Conservation (phyloP, 2,113 vertebrate species). For the Antechinus flavipes region DNA sequence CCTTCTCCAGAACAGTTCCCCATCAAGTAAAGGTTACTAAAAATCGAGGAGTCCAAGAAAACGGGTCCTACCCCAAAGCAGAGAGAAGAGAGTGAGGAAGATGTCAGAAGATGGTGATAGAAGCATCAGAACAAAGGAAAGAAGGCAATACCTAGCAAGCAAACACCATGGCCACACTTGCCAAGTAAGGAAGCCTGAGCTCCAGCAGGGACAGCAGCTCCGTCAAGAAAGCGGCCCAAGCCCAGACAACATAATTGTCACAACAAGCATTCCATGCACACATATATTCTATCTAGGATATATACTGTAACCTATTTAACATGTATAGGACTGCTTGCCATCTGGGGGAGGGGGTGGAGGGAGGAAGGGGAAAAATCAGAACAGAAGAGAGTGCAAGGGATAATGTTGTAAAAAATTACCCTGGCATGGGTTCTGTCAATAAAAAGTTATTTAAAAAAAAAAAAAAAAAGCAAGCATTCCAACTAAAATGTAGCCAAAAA, state of each 20-base stretch:
- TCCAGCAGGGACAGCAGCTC: not conserved
- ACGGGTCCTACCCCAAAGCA: not conserved
- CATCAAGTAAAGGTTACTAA: not conserved
- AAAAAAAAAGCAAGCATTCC: not conserved
- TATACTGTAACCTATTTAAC: no score
- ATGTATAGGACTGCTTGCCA: no score
- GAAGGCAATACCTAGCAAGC: not conserved
- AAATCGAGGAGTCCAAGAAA: not conserved
- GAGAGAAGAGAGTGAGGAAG: not conserved
- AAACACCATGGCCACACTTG: not conserved
- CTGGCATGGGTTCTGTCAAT: no score
- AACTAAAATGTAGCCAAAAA: no score
- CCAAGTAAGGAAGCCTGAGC: not conserved
- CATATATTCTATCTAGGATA: no score
- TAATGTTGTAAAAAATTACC: no score
- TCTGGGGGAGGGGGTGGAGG: no score
- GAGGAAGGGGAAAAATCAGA: no score
- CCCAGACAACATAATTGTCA: not conserved
- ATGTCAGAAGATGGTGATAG: not conserved
- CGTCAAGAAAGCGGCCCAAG: not conserved
- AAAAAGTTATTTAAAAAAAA: no score
- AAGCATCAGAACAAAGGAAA: not conserved
- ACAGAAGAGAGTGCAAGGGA: no score
- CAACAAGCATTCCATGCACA: not conserved
- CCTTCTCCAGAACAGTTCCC: not conserved